Base-by-base conservation (phyloP, 2,888 invertebrate genomes). In the Prostheceraeus crozeri region DNA sequence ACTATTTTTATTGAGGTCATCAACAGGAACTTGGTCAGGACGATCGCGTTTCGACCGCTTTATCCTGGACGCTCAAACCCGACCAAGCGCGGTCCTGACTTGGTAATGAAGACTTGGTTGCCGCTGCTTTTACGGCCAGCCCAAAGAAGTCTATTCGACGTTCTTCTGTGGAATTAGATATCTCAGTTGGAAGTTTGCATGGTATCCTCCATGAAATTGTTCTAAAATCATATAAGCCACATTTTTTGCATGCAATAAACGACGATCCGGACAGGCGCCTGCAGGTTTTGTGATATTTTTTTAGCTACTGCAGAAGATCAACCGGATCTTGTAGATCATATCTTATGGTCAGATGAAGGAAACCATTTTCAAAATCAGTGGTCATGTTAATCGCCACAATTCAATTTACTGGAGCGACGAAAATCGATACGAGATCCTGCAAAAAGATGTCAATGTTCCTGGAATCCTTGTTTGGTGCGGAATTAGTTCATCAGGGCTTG, bases 321-420 rank as follows among this genome's bases (percentile, higher is more conserved):
- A 4, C 48, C 8, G 28, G 16, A 48, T 21, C 19, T 48, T 4
- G 23, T 48, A 14, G 48, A 48, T 14, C 4, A 48, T 30, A 57
- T 57, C 19, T 46, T 54, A 6, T 57, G 45, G 14, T 25, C 27
- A 25, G 52, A 57, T 31, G 31, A 57, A 27, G 51, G n/a, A n/a
- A 27, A 33, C 51, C 25, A 57, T 51, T 57, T 54, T 57, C 2
- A n/a, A 57, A 46, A 16, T 57, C 4, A 57, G 52, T 57, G 52
- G 53, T 6, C 51, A 57, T 23, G 51, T 57, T 10, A 57, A 54
- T 45, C 2, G 30, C 19, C 58, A 57, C 16, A 55, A 57, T 31
- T 46, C 14, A 16, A 19, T 45, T 27, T 57, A 57, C 19, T 57
- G 51, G 31, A 46, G 25, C 19, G 14, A 27, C 2, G 3, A 14